Evolutionary conservation across 2,113 vertebrate genomes (phyloP).

Genomic region (Telmatochromis sp.): DNA sequence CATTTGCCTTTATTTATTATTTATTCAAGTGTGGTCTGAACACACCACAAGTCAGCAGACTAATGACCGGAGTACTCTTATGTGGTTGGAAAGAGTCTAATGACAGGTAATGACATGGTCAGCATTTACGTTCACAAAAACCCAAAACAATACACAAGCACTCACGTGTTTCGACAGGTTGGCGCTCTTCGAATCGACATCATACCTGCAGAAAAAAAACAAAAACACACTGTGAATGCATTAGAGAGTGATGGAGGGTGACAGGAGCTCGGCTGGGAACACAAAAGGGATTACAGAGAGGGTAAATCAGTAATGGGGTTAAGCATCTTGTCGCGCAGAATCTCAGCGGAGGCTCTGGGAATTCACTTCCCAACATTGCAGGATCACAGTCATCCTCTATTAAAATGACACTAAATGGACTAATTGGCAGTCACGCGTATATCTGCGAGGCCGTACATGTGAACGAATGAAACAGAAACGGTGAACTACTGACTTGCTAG

Average conservation of each 20-base stretch:
- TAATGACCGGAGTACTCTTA: constrained; percentile 6
- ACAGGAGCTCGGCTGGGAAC: constrained; percentile 38
- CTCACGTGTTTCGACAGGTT: constrained; percentile 97
- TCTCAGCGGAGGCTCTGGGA: background rate
- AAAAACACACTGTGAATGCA: background rate
- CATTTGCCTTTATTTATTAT: background rate
- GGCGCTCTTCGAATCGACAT: constrained; percentile 95
- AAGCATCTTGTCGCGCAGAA: constrained; percentile 13
- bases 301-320: constrained; percentile 18
- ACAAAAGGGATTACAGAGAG: constrained; percentile 1
- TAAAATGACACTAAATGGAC: constrained; percentile 17
- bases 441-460: background rate
- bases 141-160: background rate
- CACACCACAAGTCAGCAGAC: background rate
- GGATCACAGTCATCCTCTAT: background rate
- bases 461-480: background rate
- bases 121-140: background rate
- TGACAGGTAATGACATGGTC: background rate
- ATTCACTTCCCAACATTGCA: background rate
- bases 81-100: constrained; percentile 9
- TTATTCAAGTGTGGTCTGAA: background rate
- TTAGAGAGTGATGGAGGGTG: background rate
- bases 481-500: background rate
- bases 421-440: background rate
- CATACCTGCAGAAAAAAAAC: constrained; percentile 78